Evolutionary conservation across 2,888 invertebrate genomes (phyloP), one percentile per base, ranked within the genome.

Genomic region (Hesperia comma): DNA sequence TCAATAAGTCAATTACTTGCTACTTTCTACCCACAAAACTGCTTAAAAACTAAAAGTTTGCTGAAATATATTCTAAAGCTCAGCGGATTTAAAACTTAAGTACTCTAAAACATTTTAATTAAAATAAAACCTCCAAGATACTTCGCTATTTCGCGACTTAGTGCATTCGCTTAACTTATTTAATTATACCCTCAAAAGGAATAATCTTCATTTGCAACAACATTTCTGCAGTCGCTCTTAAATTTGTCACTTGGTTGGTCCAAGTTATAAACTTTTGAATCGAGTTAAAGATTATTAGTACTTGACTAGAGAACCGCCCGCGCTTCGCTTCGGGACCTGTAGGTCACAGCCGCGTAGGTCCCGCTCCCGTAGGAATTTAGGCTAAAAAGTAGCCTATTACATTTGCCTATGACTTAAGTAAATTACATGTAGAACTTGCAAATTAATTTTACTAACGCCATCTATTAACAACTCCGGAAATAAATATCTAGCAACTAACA

Each of bases 181-280:
- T 58, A 68, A 71, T 68, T 69, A 69, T 63, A 53, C 66, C 62
- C 60, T 67, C 68, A 69, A 71, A 64, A 62, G 69, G 67, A 63
- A 64, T 69, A 67, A 69, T 69, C 68, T 64, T 57, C 64, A 63
- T 56, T 67, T 61, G 68, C 68, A 67, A 68, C 63, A 67, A 69
- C 60, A 58, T 58, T 58, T 43, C 58, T 26, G 43, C 21, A 58
- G 58, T 41, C 46, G 57, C 43, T 53, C 63, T 56, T 41, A 49
- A 64, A 61, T 57, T 51, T 19, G 17, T 63, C 43, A 15, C n/a
- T 10, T 6, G 17, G 40, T 2, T 68, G 53, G 61, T 57, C 12
- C 40, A 66, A 49, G 68, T 46, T 10, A 60, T 32, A 37, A 51
- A 62, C 56, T 67, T 33, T 51, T 19, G 17, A 14, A 26, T 26